Evolutionary conservation across 2,797 vertebrate species (phyloP).

Genomic region (Malurus leucopterus): DNA sequence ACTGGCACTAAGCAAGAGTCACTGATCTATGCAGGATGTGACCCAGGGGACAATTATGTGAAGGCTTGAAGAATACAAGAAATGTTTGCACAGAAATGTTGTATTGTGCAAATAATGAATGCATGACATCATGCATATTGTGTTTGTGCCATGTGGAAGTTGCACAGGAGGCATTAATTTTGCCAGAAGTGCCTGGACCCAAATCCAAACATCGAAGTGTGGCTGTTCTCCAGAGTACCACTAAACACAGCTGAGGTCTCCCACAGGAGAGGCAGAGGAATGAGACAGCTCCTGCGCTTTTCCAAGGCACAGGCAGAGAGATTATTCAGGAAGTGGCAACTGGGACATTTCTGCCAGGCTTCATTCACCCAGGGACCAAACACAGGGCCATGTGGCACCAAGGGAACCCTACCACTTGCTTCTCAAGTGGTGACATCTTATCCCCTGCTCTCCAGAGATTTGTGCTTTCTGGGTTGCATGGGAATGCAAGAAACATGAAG

Average conservation of each 20-base stretch:
- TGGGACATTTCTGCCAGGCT: not conserved
- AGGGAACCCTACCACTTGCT: not conserved
- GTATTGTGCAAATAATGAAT: not conserved
- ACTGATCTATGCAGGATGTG: not conserved
- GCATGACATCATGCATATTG: not conserved
- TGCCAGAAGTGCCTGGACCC: not conserved
- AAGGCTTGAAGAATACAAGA: not conserved
- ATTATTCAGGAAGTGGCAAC: not conserved
- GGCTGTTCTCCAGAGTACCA: not conserved
- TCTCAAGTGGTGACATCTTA: not conserved
- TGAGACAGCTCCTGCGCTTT: not conserved
- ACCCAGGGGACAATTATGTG: not conserved
- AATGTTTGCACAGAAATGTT: not conserved
- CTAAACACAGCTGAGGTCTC: not conserved
- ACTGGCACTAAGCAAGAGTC: not conserved
- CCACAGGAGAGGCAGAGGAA: not conserved
- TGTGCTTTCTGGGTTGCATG: fast-evolving
- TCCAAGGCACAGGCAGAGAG: fast-evolving
- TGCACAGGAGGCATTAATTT: not conserved
- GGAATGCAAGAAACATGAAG: not conserved
- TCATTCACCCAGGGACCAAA: not conserved
- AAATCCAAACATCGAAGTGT: not conserved
- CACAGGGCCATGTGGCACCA: fast-evolving
- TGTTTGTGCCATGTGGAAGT: not conserved
- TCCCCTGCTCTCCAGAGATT: not conserved